Conservation (phyloP, 1,140 invertebrate genomes). For the Cotesia glomerata region DNA sequence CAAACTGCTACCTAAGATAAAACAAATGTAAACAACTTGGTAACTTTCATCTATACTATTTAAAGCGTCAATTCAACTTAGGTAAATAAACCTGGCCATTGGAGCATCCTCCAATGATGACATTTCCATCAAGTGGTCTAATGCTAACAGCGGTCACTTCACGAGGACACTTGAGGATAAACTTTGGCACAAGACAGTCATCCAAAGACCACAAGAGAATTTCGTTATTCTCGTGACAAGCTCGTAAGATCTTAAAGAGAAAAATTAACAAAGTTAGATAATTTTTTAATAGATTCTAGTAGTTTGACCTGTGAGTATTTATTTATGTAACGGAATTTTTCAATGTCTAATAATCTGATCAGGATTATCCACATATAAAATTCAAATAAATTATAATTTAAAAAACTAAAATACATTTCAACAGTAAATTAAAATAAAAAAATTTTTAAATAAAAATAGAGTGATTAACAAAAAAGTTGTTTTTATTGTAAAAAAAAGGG, state of each 20-base stretch:
- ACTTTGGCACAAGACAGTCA: constrained; percentile 72
- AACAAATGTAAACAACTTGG: no score
- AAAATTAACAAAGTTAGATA: constrained; percentile 36
- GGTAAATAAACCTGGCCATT: constrained; percentile 66
- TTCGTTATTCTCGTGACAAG: constrained; percentile 66
- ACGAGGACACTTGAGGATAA: constrained; percentile 71
- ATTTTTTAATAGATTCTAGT: background rate
- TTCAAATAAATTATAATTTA: no score
- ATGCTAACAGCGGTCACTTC: constrained; percentile 71
- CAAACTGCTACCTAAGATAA: constrained; percentile 69
- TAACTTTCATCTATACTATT: no score
- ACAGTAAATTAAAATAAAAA: no score
- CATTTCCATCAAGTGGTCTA: constrained; percentile 72
- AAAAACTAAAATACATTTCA: no score
- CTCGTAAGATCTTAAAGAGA: constrained; percentile 57
- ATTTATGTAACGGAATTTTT: no score
- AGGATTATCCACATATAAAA: no score
- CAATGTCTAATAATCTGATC: no score
- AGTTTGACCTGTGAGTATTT: no score
- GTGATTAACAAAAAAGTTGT: no score
- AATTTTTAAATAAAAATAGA: no score
- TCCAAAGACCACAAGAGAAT: constrained; percentile 77
- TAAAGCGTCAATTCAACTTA: background rate
- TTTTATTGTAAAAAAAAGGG: no score
- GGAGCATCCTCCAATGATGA: constrained; percentile 73